Base-by-base conservation (phyloP, 1,140 invertebrate genomes). In the Drosophila quadrilineata region DNA sequence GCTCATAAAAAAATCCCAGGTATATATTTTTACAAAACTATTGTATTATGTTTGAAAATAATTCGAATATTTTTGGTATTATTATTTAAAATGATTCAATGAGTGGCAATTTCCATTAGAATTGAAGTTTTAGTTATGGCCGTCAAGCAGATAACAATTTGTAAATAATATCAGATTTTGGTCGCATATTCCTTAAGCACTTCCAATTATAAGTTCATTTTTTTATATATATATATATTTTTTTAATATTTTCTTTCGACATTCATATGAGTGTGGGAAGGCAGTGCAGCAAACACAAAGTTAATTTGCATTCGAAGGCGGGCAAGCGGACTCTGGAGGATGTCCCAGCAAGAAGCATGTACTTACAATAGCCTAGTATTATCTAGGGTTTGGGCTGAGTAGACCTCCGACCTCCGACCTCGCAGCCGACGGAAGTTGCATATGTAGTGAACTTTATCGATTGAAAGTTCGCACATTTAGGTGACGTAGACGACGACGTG, bases 361-460 rank as follows among this genome's bases (percentile, higher is more conserved):
- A 21, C 24, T 26, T 26, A 24, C 31, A 53, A 24, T 17, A 12
- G 36, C 28, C 35, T 28, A 26, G 21, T 28, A 40, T 57, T 48
- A 48, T 40, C 24, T 43, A 6, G 33, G 6, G 8, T 3, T 21
- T 3, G 12, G 9, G 9, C 26, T 21, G 41, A 33, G 54, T 52
- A 24, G 24, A 21, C 21, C 40, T 24, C 54, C n/a, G n/a, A 43
- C 52, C 54, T 21, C 43, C 29, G 16, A 14, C 12, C 14, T 14
- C 35, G 29, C 24, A 57, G 63, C 16, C 52, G 53, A 72, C 59
- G 53, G 57, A 64, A 56, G 43, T 60, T 75, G 58, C 69, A 72
- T 54, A 77, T 56, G 41, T 29, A 69, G 64, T 62, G 19, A 77
- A 71, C 70, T 72, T 70, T 79, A 79, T 77, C 75, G 75, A 77